phyloP scores from a whole-genome alignment of 2,113 vertebrate species.

The Phrynosoma platyrhinos region DNA sequence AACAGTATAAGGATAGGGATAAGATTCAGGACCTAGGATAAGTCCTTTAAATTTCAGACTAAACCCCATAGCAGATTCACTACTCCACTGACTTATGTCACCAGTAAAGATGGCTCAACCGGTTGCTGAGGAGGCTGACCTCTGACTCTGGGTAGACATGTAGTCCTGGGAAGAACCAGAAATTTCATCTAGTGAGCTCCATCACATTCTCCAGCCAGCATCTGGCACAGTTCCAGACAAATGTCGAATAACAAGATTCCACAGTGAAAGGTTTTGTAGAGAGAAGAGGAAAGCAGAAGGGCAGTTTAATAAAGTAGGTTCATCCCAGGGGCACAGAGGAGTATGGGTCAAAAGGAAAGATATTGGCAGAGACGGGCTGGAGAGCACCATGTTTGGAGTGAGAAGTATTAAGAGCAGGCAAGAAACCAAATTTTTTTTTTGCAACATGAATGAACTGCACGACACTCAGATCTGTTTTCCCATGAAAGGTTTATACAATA shows the following conservation, averaged over 20 bases:
- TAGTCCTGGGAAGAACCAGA: background rate
- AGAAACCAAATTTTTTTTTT: too few species aligned
- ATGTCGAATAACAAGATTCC: background rate
- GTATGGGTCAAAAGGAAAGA: background rate
- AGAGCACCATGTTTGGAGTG: too few species aligned
- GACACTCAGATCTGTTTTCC: background rate
- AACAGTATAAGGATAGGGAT: too few species aligned
- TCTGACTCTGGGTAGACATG: background rate
- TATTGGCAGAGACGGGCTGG: background rate
- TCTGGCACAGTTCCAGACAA: background rate
- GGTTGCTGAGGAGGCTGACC: background rate
- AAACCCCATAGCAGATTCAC: too few species aligned
- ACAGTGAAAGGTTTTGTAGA: background rate
- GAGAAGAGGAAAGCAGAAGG: background rate
- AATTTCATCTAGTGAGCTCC: background rate
- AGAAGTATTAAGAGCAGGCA: slow-evolving; percentile 42
- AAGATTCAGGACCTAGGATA: too few species aligned
- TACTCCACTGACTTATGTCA: background rate
- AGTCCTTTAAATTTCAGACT: too few species aligned
- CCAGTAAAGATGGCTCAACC: background rate
- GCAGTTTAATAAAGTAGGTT: background rate
- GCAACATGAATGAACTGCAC: background rate
- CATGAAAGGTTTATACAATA: slow-evolving; percentile 24
- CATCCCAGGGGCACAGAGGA: background rate
- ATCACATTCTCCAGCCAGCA: background rate